Conservation (phyloP, 2,113 vertebrate species). For the Thunnus maccoyii region DNA sequence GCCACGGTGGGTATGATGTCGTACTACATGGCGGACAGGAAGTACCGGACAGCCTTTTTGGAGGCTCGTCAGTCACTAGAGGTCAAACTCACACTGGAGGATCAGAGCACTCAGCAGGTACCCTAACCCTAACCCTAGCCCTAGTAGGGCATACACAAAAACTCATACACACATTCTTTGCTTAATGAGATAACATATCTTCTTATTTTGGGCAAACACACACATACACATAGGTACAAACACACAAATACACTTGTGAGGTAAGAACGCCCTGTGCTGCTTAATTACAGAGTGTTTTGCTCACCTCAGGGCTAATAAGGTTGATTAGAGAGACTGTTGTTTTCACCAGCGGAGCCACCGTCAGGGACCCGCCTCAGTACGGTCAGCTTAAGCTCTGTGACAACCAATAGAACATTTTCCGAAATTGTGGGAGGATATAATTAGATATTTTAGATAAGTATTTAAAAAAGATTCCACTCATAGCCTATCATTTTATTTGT, state of each 20-base stretch:
- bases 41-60: constrained; percentile 95
- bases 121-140: too few species aligned
- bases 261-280: constrained; percentile 32
- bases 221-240: not conserved
- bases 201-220: constrained; percentile 17
- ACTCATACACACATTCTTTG: constrained; percentile 6
- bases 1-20: constrained; percentile 92
- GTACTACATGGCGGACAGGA: constrained; percentile 96
- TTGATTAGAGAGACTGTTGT: constrained; percentile 67
- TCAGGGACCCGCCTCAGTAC: constrained; percentile 43
- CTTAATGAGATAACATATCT: constrained; percentile 12
- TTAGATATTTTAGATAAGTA: not conserved
- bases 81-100: constrained; percentile 95
- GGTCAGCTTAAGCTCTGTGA: constrained; percentile 6
- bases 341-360: constrained; percentile 48
- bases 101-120: constrained; percentile 97
- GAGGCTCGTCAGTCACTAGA: constrained; percentile 96
- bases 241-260: constrained; percentile 18
- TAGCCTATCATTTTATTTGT: too few species aligned
- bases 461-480: not conserved
- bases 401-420: not conserved
- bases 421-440: not conserved
- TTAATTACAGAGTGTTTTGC: constrained; percentile 72
- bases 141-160: not conserved
- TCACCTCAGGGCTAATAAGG: constrained; percentile 51